Base-by-base conservation (phyloP, 2,888 invertebrate genomes). In the Drosophila borealis region DNA sequence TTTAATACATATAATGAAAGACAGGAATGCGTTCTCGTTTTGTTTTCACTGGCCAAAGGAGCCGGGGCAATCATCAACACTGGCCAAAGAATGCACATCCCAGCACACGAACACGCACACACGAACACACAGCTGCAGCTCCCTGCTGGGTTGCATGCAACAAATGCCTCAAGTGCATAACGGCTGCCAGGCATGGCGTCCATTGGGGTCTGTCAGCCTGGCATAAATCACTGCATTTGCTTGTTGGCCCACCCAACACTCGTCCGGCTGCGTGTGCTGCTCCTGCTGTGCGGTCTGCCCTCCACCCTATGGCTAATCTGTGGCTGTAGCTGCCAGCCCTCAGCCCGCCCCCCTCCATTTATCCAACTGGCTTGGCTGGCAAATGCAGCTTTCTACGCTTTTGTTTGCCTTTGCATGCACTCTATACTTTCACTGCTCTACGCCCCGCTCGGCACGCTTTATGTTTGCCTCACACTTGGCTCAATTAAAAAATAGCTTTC, bases 81-180 rank as follows among this genome's bases (percentile, higher is more conserved):
- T 45, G 76, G 64, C 65, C 65, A 44, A 68, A 65, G 85, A 84
- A 84, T 81, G 80, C 81, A 74, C 80, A 84, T 66, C 72, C 74
- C 77, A 2, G 29, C 29, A 69, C 81, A 79, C 72, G 77, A 41
- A 41, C 29, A 29, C 8, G 2, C 29, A 29, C 29, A 25, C 25
- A 25, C 25, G 5, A 5, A 25, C 5, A 25, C 25, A 36, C 55
- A 25, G 48, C 13, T 17, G n/a, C 56, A 44, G 25, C 64, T n/a
- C 42, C 61, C 50, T 44, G 41, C 54, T 50, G 60, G 51, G 53
- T 64, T 53, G 79, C 83, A 83, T 84, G 86, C 83, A 84, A 84
- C 86, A 84, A 84, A 86, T 84, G 83, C 83, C 83, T 84, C 77
- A 66, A 83, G 83, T 84, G 81, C 83, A 84, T 83, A 86, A 86